Base-by-base conservation (phyloP, 2,113 vertebrate species). In the Embiotoca jacksoni region DNA sequence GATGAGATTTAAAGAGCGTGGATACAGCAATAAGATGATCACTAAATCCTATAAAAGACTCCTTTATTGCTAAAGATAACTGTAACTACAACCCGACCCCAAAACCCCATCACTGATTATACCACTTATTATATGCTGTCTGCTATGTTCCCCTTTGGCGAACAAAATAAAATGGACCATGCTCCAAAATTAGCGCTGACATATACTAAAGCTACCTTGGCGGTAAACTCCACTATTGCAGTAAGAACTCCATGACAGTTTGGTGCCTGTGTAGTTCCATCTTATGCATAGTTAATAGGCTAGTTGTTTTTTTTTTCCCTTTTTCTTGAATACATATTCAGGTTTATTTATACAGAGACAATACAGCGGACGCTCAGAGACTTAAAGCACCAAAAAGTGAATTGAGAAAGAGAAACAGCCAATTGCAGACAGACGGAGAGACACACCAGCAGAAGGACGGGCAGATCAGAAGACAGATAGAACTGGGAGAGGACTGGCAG, bases 401-500 rank as follows among this genome's bases (percentile, higher is more conserved):
- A 31, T 32, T 3, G 37, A 58, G 72, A 65, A 60, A 39, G 13
- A 63, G 7, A 36, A 54, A 68, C 39, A 58, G 6, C 16, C 44
- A 8, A 31, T 67, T 4, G 10, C 68, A 47, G 50, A 72, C 81
- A 83, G 60, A 56, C 35, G 78, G 50, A 77, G 69, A 37, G 56
- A 62, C 37, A 58, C 57, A 68, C 14, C 32, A 14, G 67, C 72
- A 72, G 78, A 83, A 80, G 72, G 89, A 78, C 37, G 14, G 75
- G 74, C 60, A 30, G 66, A 80, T 82, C 64, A 65, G 78, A 80
- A 81, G 85, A 81, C 79, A 64, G 85, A 86, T 87, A 82, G 63
- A 86, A 86, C 66, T 77, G 80, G 72, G 83, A 77, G 86, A 84
- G 44, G 46, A 50, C 64, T 70, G 63, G 82, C 78, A 75, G 76